Conservation (phyloP, 2,888 invertebrate species). For the Xestia sexstrigata region DNA sequence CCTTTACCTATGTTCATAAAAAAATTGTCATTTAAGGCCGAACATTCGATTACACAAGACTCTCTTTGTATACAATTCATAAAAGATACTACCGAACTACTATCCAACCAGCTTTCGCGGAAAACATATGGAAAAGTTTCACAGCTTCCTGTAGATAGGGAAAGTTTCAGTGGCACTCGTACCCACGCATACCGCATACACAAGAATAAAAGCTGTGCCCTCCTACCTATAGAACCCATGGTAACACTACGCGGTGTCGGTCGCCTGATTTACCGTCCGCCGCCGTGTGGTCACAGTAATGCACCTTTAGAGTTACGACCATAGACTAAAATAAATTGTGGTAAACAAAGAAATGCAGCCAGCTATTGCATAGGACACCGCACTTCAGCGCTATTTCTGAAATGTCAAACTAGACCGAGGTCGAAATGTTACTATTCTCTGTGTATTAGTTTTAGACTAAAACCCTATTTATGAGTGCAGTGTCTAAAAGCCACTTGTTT, state of each 20-base stretch:
- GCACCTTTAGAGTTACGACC: conserved; percentile 62
- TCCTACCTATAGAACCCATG: conserved; percentile 8
- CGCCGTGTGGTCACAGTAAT: conserved; percentile 59
- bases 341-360: conserved; percentile 66
- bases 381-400: conserved; percentile 56
- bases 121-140: background rate
- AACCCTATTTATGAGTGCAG: conserved; percentile 43
- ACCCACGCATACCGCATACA: background rate
- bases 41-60: background rate
- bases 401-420: conserved; percentile 64
- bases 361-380: conserved; percentile 55
- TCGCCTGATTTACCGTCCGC: conserved; percentile 60
- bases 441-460: conserved; percentile 43
- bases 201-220: background rate
- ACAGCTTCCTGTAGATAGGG: background rate
- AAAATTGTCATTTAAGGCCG: too few species aligned
- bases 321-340: conserved; percentile 61
- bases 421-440: conserved; percentile 47
- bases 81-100: background rate
- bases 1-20: background rate
- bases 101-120: background rate
- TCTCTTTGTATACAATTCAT: background rate
- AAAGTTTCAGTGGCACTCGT: background rate
- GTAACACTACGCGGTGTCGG: conserved; percentile 49
- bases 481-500: conserved; percentile 30